Evolutionary conservation across 2,797 vertebrate genomes (phyloP), one percentile per base, ranked within the genome.

Genomic region (Euphonia xanthogaster): DNA sequence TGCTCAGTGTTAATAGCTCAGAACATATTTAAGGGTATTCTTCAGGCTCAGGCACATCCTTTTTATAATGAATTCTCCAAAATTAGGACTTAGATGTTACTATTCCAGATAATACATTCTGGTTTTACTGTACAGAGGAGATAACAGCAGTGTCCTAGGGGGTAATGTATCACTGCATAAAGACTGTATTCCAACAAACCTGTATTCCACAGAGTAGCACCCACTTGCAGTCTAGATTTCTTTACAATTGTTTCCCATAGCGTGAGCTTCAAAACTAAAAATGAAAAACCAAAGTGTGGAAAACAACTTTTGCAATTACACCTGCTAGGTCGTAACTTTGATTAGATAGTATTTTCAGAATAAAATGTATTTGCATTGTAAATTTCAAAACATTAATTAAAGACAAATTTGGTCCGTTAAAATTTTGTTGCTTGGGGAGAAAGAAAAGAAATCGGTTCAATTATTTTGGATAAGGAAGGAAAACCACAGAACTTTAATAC

Each of bases 61-160:
- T 96, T 96, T 90, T 70, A 62, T 92, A 96, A 91, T 47, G 4
- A 47, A 74, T 95, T 92, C 42, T 81, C 65, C 54, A 81, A 90
- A 91, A 91, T 89, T 82, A 94, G 78, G 90, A 96, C 96, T 96
- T 95, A 90, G 50, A 72, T 90, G 35, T 88, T 96, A 55, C 61
- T 92, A 67, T 91, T 95, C 51, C 85, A 75, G 66, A 48, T 93
- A 82, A 83, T 44, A 31, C 55, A 14, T 85, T 90, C 71, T 93
- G 28, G 42, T 74, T 96, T 88, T 83, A 63, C 88, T 94, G 35
- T 85, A 61, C 40, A 83, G 80, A 86, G 33, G 37, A 85, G 50
- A 87, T 87, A 88, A 75, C 21, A 63, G 23, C 17, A 35, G 12
- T 74, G 65, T 62, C 83, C 14, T 60, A 57, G 51, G 57, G 87